A percentile compares a stretch with the other conserved stretches of the same genome.
These are phyloP conservation scores for Phasianus colchicus DNA, from an alignment of 2,113 vertebrate species.

Conservation along the genomic window DNA sequence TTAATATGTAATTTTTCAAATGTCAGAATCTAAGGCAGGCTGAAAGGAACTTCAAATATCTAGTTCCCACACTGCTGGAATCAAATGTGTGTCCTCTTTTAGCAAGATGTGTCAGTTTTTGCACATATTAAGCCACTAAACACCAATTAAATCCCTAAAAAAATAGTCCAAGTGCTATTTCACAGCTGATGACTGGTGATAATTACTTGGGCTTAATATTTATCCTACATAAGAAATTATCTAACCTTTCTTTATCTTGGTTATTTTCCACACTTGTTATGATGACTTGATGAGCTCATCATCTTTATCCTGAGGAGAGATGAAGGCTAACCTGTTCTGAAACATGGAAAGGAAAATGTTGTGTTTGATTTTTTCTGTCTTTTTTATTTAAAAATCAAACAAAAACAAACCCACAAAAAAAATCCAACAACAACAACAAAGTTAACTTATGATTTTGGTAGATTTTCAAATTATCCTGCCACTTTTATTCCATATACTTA, in stretches of 20 bases:
- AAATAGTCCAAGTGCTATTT: slow-evolving; percentile 46
- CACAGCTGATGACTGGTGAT: slow-evolving; percentile 57
- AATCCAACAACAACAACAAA: neutral
- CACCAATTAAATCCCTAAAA: slow-evolving; percentile 55
- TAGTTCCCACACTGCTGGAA: slow-evolving; percentile 23
- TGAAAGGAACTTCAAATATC: slow-evolving; percentile 46
- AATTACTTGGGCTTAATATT: slow-evolving; percentile 61
- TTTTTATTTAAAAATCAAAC: neutral
- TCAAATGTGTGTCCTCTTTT: slow-evolving; percentile 37
- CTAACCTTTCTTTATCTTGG: slow-evolving; percentile 51
- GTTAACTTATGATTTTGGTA: slow-evolving; percentile 25
- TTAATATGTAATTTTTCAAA: slow-evolving; percentile 53
- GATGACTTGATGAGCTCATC: slow-evolving; percentile 36
- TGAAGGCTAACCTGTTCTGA: neutral
- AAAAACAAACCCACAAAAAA: neutral
- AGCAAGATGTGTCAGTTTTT: slow-evolving; percentile 20
- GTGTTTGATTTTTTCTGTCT: neutral
- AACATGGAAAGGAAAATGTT: slow-evolving; percentile 14
- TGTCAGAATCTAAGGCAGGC: slow-evolving; percentile 28
- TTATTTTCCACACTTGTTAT: slow-evolving; percentile 42
- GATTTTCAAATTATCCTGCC: slow-evolving; percentile 29
- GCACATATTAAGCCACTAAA: slow-evolving; percentile 37
- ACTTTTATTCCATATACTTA: slow-evolving; percentile 55
- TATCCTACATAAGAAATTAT: slow-evolving; percentile 43
- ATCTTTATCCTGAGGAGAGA: slow-evolving; percentile 17